Conservation (phyloP, 1,140 invertebrate genomes). For the Aphaenogaster ashmeadi region DNA sequence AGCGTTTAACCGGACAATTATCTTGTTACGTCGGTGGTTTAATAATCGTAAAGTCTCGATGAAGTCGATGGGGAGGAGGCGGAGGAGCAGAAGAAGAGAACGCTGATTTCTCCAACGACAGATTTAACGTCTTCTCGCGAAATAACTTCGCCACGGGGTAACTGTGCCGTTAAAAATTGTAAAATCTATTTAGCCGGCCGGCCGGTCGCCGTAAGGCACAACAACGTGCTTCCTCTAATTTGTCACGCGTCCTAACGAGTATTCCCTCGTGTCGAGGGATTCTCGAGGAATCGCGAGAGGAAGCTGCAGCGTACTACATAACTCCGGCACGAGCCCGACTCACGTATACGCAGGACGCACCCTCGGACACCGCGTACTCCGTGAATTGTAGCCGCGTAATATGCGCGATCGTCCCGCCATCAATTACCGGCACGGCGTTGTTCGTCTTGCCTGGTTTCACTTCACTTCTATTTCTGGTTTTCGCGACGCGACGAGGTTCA, state of each 20-base stretch:
- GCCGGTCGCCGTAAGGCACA: constrained; percentile 19
- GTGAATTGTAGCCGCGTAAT: constrained; percentile 13
- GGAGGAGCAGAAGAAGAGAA: neutral
- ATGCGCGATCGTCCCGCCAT: constrained; percentile 4
- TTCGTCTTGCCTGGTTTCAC: neutral
- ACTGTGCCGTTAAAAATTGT: constrained; percentile 37
- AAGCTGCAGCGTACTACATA: neutral
- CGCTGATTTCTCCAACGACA: constrained; percentile 1
- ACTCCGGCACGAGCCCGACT: constrained; percentile 11
- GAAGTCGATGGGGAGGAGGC: neutral
- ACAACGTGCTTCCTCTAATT: constrained; percentile 53
- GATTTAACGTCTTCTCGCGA: constrained; percentile 21
- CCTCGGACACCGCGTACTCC: neutral
- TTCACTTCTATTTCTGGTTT: constrained; percentile 47
- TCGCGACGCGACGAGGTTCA: neutral
- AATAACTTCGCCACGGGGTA: neutral
- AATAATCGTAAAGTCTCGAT: constrained; percentile 41
- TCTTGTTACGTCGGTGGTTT: constrained; percentile 15
- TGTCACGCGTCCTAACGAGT: constrained; percentile 49
- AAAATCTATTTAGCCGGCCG: constrained; percentile 38
- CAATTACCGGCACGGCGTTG: constrained; percentile 43
- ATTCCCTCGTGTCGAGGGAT: neutral
- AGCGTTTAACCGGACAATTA: constrained; percentile 38
- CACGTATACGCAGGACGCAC: neutral
- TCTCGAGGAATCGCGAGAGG: neutral